These are phyloP conservation scores for Ictalurus furcatus DNA, from an alignment of 2,113 vertebrate genomes.

Conservation along the genomic window DNA sequence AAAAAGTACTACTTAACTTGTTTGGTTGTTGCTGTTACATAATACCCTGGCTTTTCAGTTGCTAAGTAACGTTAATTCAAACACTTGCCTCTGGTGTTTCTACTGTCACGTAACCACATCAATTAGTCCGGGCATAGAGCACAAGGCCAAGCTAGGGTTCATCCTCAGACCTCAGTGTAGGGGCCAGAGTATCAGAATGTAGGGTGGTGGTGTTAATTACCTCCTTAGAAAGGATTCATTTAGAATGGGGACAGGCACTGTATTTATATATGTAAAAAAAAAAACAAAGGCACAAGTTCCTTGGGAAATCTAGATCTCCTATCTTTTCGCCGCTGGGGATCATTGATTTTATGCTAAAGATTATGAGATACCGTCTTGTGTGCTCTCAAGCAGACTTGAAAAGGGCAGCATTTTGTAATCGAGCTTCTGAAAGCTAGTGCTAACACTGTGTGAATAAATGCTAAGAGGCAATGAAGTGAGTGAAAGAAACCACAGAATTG, in stretches of 20 bases:
- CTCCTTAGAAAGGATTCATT: conserved; percentile 1
- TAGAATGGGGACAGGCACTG: neutral
- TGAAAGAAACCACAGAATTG: conserved; percentile 1
- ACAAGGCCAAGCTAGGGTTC: neutral
- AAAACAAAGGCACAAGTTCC: conserved; percentile 27
- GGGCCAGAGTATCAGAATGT: neutral
- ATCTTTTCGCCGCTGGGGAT: conserved; percentile 31
- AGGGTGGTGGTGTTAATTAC: conserved; percentile 21
- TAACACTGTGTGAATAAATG: conserved; percentile 28
- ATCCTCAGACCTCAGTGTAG: neutral
- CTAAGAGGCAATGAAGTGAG: conserved; percentile 6
- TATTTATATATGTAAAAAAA: neutral
- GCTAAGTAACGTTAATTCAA: neutral
- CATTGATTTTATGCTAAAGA: conserved; percentile 62
- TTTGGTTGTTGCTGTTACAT: neutral
- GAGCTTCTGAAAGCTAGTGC: conserved; percentile 29
- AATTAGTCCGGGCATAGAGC: neutral
- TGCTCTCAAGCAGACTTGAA: conserved; percentile 31
- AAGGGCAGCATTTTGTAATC: conserved; percentile 37
- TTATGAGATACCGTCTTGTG: conserved; percentile 58
- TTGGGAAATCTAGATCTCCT: conserved; percentile 20
- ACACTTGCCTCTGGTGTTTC: neutral
- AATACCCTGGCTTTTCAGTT: neutral
- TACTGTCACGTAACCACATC: neutral
- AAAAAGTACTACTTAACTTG: neutral